Evolutionary conservation across 2,113 vertebrate genomes (phyloP), one percentile per base, ranked within the genome.

Genomic region (Neomonachus schauinslandi): DNA sequence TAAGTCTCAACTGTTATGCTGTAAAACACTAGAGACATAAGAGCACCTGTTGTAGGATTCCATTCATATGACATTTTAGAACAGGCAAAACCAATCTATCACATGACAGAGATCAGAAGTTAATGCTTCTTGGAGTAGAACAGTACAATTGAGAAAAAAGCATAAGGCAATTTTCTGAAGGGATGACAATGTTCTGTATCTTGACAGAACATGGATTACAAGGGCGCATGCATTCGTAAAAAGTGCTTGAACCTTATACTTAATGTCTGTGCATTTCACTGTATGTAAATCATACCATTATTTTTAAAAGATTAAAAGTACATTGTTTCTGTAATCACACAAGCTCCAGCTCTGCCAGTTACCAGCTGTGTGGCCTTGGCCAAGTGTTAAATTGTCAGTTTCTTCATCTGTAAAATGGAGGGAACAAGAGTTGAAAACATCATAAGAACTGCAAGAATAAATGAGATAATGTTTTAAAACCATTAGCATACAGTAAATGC

Each of bases 341-440:
- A 67, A 81, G 26, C 39, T 84, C 84, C 63, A 88, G 89, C 31
- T 97, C 65, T 88, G 87, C 57, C 89, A 95, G 84, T 96, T 97
- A 93, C 89, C 95, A 95, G 94, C 82, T 98, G 83, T 92, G 87
- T 97, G 90, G 93, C 96, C 79, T 95, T 97, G 83, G 87, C 93
- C 87, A 96, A 97, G 90, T 82, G 57, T 93, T 96, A 93, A 97
- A 95, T 33, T 93, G 61, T 95, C 94, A 84, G 89, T 93, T 72
- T 97, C 89, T 19, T 94, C 76, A 96, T 96, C 94, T 95, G 81
- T 71, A 92, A 98, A 96, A 96, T 28, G 86, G 74, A 93, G n/a
- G 96, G 28, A 96, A 92, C 39, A 69, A 81, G 61, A 90, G 51
- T 71, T 97, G 87, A 97, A 83, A 98, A 76, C 89, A 84, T 81